phyloP scores from a whole-genome alignment of 1,140 invertebrate genomes.

The Rhopalosiphum maidis region DNA sequence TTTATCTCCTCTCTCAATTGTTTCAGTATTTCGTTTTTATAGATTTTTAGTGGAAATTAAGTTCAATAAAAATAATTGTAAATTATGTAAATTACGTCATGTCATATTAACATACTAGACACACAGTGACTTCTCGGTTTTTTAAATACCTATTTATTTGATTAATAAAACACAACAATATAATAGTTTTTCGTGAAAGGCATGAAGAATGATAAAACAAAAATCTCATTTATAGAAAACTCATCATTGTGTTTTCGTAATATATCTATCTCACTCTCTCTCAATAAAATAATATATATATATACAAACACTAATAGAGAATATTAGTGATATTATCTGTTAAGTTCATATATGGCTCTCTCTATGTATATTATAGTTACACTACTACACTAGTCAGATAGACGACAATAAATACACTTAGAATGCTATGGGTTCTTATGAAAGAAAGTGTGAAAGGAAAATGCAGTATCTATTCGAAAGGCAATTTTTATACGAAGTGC shows the following conservation, averaged over 20 bases:
- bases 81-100: too few relatives aligned
- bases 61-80: too few relatives aligned
- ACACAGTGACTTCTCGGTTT: too few relatives aligned
- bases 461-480: constrained; percentile 13
- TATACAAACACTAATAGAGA: background rate
- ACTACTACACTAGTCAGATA: background rate
- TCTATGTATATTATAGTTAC: background rate
- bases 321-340: background rate
- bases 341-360: background rate
- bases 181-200: background rate
- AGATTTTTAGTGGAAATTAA: too few relatives aligned
- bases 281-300: too few relatives aligned
- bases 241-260: background rate
- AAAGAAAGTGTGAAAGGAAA: constrained; percentile 48
- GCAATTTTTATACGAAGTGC: background rate
- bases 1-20: too few relatives aligned
- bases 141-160: background rate
- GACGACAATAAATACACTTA: background rate
- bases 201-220: background rate
- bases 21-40: too few relatives aligned
- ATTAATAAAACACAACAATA: background rate
- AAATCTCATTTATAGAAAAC: background rate
- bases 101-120: too few relatives aligned
- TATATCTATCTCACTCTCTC: background rate
- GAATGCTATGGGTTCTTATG: constrained; percentile 2